phyloP scores from a whole-genome alignment of 2,888 invertebrate genomes.

The Electrophaes corylata region DNA sequence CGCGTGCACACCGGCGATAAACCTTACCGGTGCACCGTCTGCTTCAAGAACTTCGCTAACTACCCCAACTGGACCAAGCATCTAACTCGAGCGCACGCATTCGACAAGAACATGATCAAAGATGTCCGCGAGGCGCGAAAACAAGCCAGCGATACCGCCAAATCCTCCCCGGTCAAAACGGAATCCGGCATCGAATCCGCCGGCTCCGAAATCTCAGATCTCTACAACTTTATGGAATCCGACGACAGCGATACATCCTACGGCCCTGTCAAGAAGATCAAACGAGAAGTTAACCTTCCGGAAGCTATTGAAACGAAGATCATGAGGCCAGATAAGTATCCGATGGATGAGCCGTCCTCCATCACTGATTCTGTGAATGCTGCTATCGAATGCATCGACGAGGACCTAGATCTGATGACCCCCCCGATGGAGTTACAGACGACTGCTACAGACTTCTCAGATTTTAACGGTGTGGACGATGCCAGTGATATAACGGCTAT shows the following conservation, averaged over 20 bases:
- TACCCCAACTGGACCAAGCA: constrained; percentile 85
- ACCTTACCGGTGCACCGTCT: constrained; percentile 83
- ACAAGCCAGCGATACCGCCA: neutral
- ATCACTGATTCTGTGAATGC: constrained; percentile 19
- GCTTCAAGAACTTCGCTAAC: constrained; percentile 82
- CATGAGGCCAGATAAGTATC: neutral
- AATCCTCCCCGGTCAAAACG: constrained; percentile 13
- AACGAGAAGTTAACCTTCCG: neutral
- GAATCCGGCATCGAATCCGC: constrained; percentile 44
- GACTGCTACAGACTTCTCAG: neutral
- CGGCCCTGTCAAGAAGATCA: constrained; percentile 10
- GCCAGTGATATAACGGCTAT: constrained; percentile 50
- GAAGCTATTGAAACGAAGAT: neutral
- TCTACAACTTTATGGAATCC: constrained; percentile 21
- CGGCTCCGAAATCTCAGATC: constrained; percentile 45
- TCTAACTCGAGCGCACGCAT: constrained; percentile 63
- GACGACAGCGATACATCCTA: constrained; percentile 23
- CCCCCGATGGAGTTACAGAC: neutral
- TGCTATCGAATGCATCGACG: constrained; percentile 30
- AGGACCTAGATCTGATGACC: constrained; percentile 15
- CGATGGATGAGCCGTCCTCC: neutral
- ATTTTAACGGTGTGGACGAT: constrained; percentile 29
- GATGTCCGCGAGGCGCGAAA: constrained; percentile 11
- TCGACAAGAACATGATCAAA: constrained; percentile 44
- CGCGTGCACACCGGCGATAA: constrained; percentile 83